phyloP scores from a whole-genome alignment of 2,888 invertebrate genomes.

The Omphaloscelis lunosa region DNA sequence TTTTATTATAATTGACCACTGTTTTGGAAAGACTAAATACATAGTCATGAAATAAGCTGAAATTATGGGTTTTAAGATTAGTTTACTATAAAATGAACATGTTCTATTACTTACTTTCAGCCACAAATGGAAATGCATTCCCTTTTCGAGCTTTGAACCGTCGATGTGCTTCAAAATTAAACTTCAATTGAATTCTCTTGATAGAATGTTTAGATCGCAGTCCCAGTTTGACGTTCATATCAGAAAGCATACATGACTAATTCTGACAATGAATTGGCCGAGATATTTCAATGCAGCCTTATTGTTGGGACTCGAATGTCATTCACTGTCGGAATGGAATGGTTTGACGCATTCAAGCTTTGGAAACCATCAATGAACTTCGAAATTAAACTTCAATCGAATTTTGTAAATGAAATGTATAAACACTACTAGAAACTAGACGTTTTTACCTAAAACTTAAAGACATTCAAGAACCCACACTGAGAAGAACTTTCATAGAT shows the following conservation, averaged over 20 bases:
- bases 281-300: conserved; percentile 28
- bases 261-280: conserved; percentile 21
- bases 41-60: neutral
- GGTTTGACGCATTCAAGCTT: conserved; percentile 21
- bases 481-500: neutral
- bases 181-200: neutral
- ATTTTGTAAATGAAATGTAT: neutral
- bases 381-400: neutral
- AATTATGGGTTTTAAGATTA: neutral
- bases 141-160: neutral
- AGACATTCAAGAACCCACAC: neutral
- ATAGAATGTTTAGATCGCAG: neutral
- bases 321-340: conserved; percentile 20
- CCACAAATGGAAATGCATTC: too few relatives aligned
- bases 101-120: neutral
- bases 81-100: neutral
- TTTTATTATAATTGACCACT: neutral
- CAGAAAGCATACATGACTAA: conserved; percentile 39
- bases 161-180: neutral
- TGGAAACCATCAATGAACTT: conserved; percentile 4
- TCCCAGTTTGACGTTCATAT: conserved; percentile 22
- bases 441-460: too few relatives aligned
- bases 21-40: neutral
- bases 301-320: conserved; percentile 29
- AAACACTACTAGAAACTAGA: neutral